Conservation (phyloP, 2,888 invertebrate species). For the Ormyrus rosae region DNA sequence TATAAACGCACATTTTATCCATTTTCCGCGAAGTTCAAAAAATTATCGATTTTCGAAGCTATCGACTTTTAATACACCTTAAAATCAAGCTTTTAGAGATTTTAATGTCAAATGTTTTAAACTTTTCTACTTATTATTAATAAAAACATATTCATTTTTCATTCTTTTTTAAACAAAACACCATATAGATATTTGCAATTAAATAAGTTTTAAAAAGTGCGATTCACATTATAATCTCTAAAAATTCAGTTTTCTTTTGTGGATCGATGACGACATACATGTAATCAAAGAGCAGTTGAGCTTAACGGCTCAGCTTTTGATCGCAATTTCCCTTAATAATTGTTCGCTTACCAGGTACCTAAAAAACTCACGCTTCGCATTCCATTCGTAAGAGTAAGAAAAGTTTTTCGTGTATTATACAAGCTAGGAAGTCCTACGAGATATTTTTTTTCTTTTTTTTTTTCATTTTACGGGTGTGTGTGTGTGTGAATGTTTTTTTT, state of each 20-base stretch:
- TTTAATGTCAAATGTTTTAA: not conserved
- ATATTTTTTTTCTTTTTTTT: constrained; percentile 54
- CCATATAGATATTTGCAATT: not conserved
- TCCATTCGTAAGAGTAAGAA: constrained; percentile 64
- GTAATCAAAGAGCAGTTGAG: not conserved
- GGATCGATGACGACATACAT: constrained; percentile 6
- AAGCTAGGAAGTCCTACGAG: constrained; percentile 57
- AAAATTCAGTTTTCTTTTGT: not conserved
- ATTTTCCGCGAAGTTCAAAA: not conserved
- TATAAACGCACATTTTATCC: not conserved
- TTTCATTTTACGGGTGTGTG: constrained; percentile 11
- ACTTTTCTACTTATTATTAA: not conserved
- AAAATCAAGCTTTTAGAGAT: too few species aligned
- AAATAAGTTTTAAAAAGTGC: too few species aligned
- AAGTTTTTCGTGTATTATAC: constrained; percentile 60
- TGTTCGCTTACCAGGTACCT: constrained; percentile 64
- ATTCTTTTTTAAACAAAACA: not conserved
- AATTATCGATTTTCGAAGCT: constrained; percentile 4
- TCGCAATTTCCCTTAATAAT: constrained; percentile 43
- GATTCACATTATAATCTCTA: too few species aligned
- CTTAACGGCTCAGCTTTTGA: constrained; percentile 5
- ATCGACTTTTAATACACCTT: too few species aligned
- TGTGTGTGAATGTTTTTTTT: not conserved
- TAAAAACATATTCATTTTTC: not conserved
- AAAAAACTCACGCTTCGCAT: constrained; percentile 62